Percentiles rank a stretch among this genome's conserved stretches.
These are phyloP conservation scores for Brachionus koreanus DNA, from an alignment of 1,140 invertebrate species.

Conservation along the genomic window DNA sequence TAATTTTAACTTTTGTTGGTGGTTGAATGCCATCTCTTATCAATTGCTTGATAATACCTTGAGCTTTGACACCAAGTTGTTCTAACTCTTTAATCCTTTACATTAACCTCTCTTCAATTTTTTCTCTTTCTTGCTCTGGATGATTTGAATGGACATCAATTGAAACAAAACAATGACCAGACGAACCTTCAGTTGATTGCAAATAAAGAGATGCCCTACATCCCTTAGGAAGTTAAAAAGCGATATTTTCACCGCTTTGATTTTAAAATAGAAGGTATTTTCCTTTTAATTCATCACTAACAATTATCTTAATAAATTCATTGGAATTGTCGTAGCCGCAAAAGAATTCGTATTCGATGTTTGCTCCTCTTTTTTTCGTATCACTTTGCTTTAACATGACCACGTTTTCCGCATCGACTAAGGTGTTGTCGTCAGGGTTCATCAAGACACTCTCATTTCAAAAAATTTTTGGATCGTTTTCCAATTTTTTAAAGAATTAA, in stretches of 20 bases:
- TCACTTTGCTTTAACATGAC: background rate
- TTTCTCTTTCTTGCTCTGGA: constrained; percentile 1
- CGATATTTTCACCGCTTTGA: background rate
- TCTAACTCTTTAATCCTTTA: background rate
- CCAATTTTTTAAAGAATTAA: background rate
- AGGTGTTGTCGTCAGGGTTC: background rate
- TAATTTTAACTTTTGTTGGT: background rate
- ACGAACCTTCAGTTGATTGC: background rate
- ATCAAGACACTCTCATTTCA: background rate
- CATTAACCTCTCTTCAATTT: background rate
- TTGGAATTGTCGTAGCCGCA: background rate
- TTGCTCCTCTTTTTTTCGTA: constrained; percentile 19
- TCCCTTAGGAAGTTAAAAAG: background rate
- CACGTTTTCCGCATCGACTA: background rate
- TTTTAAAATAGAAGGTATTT: background rate
- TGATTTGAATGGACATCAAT: constrained; percentile 22
- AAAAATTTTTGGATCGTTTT: background rate
- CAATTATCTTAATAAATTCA: background rate
- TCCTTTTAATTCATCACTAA: constrained; percentile 13
- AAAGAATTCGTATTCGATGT: constrained; percentile 5
- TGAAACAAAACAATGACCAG: constrained; percentile 18
- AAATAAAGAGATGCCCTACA: constrained; percentile 22
- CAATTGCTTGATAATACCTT: no score
- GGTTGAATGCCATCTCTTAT: background rate
- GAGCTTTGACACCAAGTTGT: no score